Conservation (phyloP, 2,113 vertebrate species). For the Rhombomys opimus region DNA sequence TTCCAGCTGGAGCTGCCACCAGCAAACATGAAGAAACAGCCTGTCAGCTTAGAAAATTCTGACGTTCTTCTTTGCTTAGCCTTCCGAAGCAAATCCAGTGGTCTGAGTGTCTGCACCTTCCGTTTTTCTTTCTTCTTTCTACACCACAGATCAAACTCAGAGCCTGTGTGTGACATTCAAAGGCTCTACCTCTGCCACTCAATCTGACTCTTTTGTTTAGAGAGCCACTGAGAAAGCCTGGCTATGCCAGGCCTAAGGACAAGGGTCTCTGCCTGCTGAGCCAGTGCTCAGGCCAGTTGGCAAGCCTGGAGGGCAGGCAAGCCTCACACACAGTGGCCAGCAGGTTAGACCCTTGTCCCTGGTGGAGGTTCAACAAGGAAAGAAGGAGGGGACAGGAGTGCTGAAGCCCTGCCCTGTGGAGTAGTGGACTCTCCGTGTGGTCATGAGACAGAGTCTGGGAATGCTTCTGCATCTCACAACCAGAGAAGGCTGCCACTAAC, state of each 20-base stretch:
- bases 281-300: neutral
- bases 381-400: rapidly evolving
- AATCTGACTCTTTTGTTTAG: neutral
- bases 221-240: neutral
- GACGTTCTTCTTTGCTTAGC: neutral
- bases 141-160: too few relatives aligned
- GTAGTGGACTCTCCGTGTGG: neutral
- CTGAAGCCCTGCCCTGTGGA: slow-evolving; percentile 53
- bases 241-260: neutral
- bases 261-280: rapidly evolving
- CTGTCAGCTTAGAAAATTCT: rapidly evolving
- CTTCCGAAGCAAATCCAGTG: neutral
- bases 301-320: neutral
- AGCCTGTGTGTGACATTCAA: neutral
- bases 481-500: neutral
- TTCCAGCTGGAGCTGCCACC: neutral
- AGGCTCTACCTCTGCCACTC: neutral
- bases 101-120: rapidly evolving
- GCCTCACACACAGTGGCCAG: rapidly evolving
- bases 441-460: neutral
- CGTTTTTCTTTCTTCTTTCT: rapidly evolving
- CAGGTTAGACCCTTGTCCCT: neutral
- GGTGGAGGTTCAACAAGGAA: neutral
- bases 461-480: rapidly evolving
- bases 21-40: neutral